Evolutionary conservation across 2,888 invertebrate species (phyloP).

Genomic region (Sesamia inferens): DNA sequence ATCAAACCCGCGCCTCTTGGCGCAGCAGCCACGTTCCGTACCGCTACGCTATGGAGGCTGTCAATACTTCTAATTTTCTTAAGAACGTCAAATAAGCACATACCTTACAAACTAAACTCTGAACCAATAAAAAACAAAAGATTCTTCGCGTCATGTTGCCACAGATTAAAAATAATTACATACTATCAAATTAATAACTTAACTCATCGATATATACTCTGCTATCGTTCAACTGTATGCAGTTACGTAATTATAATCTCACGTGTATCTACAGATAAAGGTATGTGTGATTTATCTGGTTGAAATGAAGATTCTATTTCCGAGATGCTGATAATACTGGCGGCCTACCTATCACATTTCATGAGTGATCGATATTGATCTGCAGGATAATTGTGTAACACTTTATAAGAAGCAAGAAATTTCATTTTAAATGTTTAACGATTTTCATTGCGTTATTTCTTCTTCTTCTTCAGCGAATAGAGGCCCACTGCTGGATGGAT

Average conservation of each 20-base stretch:
- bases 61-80: no score
- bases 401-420: no score
- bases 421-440: no score
- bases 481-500: no score
- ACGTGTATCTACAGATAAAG: slow-evolving; percentile 28
- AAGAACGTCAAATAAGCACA: slow-evolving; percentile 9
- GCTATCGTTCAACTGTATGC: slow-evolving; percentile 33
- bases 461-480: no score
- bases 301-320: not conserved
- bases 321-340: not conserved
- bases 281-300: slow-evolving; percentile 54
- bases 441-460: no score
- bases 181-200: slow-evolving; percentile 7
- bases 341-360: not conserved
- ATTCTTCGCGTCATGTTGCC: slow-evolving; percentile 43
- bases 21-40: no score
- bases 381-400: no score
- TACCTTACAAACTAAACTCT: slow-evolving; percentile 39
- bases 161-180: not conserved
- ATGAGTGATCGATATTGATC: not conserved
- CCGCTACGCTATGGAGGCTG: no score
- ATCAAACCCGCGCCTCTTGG: no score
- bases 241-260: slow-evolving; percentile 25
- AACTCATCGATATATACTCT: slow-evolving; percentile 43
- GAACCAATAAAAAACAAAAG: slow-evolving; percentile 29